Evolutionary conservation across 2,888 invertebrate genomes (phyloP), one percentile per base, ranked within the genome.

Genomic region (Zele albiditarsus): DNA sequence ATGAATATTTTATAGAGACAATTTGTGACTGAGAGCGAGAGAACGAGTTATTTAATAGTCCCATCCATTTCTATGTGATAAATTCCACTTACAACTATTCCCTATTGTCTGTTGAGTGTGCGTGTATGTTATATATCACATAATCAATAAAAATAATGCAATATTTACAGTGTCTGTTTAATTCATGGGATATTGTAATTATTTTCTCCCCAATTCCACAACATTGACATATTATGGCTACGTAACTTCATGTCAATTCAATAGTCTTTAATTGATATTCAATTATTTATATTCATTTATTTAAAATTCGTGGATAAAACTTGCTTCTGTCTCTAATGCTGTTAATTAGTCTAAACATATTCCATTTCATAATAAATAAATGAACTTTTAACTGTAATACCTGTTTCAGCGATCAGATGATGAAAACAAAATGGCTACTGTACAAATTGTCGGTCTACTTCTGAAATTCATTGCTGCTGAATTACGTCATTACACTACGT

Each of bases 381-480:
- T 23, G 33, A 20, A 23, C 14, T 53, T 28, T 69, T 86, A 82
- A 82, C 79, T 82, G 81, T 83, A 87, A 87, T 89, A 88, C 88
- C 89, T 88, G 87, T 81, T 84, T 87, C 83, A 82, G 85, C 82
- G 84, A 82, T 83, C 81, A 78, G 84, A 84, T 77, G 53, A 53
- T 20, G 86, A 85, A 86, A 87, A 87, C 88, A 89, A 89, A 87
- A 89, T 89, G 88, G 89, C 87, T 82, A 87, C 88, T 86, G 81
- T 80, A 76, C 71, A 78, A 82, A 81, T 80, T 78, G 76, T 60
- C 53, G 6, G 31, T 38, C 74, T 74, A 69, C 62, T 68, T 69
- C 53, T 53, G 5, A 20, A 53, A 23, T 77, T 77, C 78, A 79
- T 74, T 78, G 79, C 75, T 73, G 79, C 80, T 66, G 71, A 76